A percentile compares a stretch with the other conserved stretches of the same genome.
phyloP scores from a whole-genome alignment of 2,888 invertebrate genomes.

The Trimorus sp. region DNA sequence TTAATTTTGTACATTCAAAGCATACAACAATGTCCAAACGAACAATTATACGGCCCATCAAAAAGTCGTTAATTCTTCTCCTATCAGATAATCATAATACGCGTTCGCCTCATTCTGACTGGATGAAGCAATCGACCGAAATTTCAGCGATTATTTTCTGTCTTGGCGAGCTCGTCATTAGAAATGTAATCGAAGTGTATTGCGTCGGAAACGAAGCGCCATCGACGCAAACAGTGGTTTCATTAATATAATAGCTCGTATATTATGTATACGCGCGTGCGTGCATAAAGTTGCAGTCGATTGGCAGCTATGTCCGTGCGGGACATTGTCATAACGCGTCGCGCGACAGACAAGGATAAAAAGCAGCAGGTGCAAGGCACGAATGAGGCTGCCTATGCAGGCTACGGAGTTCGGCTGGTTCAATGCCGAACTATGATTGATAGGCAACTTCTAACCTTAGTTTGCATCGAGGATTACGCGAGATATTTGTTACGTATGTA shows the following conservation, averaged over 20 bases:
- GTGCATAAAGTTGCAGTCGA: conserved; percentile 49
- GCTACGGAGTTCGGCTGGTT: conserved; percentile 72
- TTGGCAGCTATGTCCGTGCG: conserved; percentile 37
- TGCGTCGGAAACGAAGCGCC: conserved; percentile 31
- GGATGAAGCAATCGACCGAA: too few relatives aligned
- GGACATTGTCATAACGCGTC: conserved; percentile 53
- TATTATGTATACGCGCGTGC: conserved; percentile 55
- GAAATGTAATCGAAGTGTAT: conserved; percentile 17
- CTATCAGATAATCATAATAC: too few relatives aligned
- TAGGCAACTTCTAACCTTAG: conserved; percentile 78
- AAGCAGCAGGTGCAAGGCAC: conserved; percentile 33
- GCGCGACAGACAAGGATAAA: conserved; percentile 41
- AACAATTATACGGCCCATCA: too few relatives aligned
- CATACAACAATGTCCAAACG: too few relatives aligned
- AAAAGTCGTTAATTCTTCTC: too few relatives aligned
- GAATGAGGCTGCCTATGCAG: conserved; percentile 48
- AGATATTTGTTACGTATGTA: conserved; percentile 73
- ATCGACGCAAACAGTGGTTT: conserved; percentile 52
- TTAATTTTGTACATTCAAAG: too few relatives aligned
- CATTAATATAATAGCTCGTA: conserved; percentile 59
- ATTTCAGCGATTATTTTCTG: too few relatives aligned
- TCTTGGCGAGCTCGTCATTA: too few relatives aligned
- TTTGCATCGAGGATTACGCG: conserved; percentile 76
- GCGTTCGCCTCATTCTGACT: too few relatives aligned
- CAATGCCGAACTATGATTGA: conserved; percentile 79